Percentiles rank a stretch among this genome's conserved stretches.
Evolutionary conservation across 1,140 invertebrate genomes (phyloP).

Genomic region (Linepithema humile): DNA sequence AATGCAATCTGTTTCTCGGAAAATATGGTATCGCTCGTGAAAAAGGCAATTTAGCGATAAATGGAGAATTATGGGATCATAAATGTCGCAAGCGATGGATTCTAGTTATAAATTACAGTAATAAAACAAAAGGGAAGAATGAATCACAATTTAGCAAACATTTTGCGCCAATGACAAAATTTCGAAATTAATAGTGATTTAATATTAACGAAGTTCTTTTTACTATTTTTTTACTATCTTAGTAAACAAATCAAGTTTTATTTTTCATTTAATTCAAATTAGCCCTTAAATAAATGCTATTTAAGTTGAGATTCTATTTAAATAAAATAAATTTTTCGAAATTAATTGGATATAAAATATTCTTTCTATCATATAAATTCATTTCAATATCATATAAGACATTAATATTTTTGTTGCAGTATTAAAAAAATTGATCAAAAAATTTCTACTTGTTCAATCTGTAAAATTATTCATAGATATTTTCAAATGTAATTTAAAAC

Average conservation of each 20-base stretch:
- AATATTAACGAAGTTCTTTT: neutral
- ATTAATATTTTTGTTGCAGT: too few species aligned
- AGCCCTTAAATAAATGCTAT: neutral
- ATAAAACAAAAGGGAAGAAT: neutral
- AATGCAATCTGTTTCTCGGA: conserved; percentile 27
- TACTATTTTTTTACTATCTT: neutral
- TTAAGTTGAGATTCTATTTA: neutral
- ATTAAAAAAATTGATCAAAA: neutral
- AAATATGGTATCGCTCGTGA: neutral
- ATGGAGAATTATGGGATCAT: conserved; percentile 9
- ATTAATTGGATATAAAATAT: neutral
- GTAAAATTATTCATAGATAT: neutral
- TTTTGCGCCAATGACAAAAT: neutral
- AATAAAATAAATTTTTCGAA: neutral
- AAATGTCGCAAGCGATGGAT: conserved; percentile 13
- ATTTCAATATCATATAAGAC: too few species aligned
- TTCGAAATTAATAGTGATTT: neutral
- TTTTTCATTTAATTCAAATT: neutral
- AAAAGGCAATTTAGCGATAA: conserved; percentile 33
- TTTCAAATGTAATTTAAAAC: neutral
- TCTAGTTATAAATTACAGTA: neutral
- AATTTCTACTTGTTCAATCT: neutral
- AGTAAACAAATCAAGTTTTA: neutral
- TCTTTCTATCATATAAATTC: neutral
- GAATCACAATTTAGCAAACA: neutral